Conservation (phyloP, 1,140 invertebrate genomes). For the Pseudomyrmex cubaensis region DNA sequence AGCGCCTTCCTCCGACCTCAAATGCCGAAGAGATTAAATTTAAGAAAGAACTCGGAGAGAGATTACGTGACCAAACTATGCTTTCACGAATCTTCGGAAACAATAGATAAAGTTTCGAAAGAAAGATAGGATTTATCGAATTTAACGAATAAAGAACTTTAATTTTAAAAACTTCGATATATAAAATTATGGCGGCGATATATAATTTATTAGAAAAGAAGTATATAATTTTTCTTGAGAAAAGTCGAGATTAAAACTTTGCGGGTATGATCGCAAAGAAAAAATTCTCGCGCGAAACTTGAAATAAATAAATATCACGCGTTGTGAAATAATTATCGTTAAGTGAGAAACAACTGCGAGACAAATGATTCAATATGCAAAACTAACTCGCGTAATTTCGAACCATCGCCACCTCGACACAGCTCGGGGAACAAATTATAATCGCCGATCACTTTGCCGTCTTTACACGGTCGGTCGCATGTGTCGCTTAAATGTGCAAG, state of each 20-base stretch:
- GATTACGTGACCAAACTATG: background rate
- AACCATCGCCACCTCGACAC: background rate
- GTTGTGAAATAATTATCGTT: background rate
- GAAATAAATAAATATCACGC: background rate
- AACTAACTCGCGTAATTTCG: background rate
- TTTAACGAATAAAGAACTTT: background rate
- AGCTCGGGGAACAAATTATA: constrained; percentile 14
- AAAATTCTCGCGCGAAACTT: background rate
- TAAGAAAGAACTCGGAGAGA: background rate
- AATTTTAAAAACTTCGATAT: background rate
- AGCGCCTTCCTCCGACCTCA: background rate
- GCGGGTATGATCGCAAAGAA: background rate
- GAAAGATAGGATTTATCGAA: background rate
- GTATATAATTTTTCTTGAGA: background rate
- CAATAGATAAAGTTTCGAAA: background rate
- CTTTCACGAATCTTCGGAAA: background rate
- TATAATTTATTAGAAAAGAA: background rate
- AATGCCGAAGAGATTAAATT: background rate
- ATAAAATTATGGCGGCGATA: background rate
- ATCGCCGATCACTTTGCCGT: constrained; percentile 28
- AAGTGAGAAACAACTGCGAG: background rate
- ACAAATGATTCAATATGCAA: background rate
- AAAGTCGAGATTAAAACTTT: background rate
- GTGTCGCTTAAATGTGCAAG: constrained; percentile 54
- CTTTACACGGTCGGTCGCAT: constrained; percentile 45